Evolutionary conservation across 2,113 vertebrate genomes (phyloP).

Genomic region (Glaucidium brasilianum): DNA sequence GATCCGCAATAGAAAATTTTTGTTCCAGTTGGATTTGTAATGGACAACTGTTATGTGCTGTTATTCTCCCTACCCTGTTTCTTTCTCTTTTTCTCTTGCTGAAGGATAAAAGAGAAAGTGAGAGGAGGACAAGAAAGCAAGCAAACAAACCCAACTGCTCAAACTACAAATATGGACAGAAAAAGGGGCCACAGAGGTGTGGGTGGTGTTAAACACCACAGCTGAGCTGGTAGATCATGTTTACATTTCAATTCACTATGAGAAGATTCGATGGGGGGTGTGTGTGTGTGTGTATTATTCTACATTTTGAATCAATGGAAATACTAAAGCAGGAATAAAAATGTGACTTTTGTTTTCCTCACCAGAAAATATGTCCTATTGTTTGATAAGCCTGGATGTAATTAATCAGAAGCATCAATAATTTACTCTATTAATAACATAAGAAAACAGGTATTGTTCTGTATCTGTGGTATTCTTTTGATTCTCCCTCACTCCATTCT

Average conservation of each 20-base stretch:
- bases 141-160: background rate
- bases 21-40: constrained; percentile 14
- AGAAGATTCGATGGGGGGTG: background rate
- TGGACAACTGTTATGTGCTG: background rate
- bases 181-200: background rate
- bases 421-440: background rate
- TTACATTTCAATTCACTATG: background rate
- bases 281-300: background rate
- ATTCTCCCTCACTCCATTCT: background rate
- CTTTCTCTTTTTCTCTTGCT: background rate
- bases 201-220: background rate
- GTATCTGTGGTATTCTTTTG: background rate
- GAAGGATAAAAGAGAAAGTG: background rate
- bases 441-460: background rate
- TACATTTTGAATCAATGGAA: background rate
- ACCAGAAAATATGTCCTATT: background rate
- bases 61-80: background rate
- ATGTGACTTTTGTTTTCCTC: background rate
- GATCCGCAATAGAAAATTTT: constrained; percentile 5
- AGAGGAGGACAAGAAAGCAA: background rate
- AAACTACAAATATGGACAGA: background rate
- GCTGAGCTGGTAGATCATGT: background rate
- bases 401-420: background rate
- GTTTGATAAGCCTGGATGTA: background rate
- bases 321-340: background rate